A percentile compares a stretch with the other conserved stretches of the same genome.
Evolutionary conservation across 2,113 vertebrate species (phyloP).

Genomic region (Pituophis catenifer): DNA sequence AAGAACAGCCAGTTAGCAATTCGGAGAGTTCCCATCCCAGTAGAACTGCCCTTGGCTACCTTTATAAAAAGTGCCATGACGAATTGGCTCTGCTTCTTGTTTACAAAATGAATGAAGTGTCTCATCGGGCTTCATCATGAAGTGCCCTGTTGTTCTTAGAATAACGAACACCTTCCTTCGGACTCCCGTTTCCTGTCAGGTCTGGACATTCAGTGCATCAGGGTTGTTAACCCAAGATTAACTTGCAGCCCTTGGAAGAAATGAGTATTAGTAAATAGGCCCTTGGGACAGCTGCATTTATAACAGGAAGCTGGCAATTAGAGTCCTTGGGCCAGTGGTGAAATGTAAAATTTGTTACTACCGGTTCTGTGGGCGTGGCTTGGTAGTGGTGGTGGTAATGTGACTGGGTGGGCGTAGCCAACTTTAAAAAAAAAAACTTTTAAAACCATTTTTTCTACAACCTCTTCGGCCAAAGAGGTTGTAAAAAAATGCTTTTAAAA

Average conservation of each 20-base stretch:
- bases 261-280: not conserved
- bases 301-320: not conserved
- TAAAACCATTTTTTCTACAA: too few relatives aligned
- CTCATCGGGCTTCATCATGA: slow-evolving; percentile 54
- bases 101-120: slow-evolving; percentile 55
- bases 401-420: too few relatives aligned
- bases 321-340: not conserved
- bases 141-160: slow-evolving; percentile 65
- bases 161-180: not conserved
- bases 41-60: slow-evolving; percentile 31
- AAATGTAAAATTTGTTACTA: too few relatives aligned
- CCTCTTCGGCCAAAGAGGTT: too few relatives aligned
- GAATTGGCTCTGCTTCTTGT: slow-evolving; percentile 59
- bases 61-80: slow-evolving; percentile 60
- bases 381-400: too few relatives aligned
- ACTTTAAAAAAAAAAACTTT: too few relatives aligned
- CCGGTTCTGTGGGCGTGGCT: too few relatives aligned
- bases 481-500: too few relatives aligned
- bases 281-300: not conserved
- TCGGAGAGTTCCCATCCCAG: not conserved
- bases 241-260: not conserved
- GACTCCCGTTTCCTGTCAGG: slow-evolving; percentile 35
- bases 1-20: slow-evolving; percentile 8
- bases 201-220: not conserved
- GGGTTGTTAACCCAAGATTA: not conserved